phyloP scores from a whole-genome alignment of 2,113 vertebrate species.

The Isichthys henryi region DNA sequence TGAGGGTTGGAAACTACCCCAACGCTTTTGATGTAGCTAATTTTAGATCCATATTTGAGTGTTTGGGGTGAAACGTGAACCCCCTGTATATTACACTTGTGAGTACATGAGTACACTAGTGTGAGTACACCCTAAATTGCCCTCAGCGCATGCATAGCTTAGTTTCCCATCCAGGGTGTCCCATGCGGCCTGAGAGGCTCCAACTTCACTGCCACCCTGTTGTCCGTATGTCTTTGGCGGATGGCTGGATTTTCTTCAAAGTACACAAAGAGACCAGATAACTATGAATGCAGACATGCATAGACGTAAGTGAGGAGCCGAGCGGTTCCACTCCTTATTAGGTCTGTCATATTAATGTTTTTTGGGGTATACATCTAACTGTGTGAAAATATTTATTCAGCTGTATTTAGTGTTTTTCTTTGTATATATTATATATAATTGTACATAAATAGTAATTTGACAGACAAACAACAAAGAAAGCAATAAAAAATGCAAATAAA shows the following conservation, averaged over 20 bases:
- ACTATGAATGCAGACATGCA: not conserved
- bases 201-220: not conserved
- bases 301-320: not conserved
- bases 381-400: not conserved
- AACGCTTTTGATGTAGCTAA: no score
- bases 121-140: not conserved
- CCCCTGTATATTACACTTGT: no score
- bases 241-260: not conserved
- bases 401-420: not conserved
- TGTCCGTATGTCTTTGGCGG: not conserved
- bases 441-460: not conserved
- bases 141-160: not conserved
- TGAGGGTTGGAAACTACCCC: no score
- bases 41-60: no score
- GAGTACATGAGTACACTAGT: not conserved
- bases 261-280: not conserved
- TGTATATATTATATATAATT: not conserved
- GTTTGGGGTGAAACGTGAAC: no score
- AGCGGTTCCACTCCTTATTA: not conserved
- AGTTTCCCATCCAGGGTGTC: not conserved
- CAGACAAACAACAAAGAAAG: not conserved
- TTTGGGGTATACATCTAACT: not conserved
- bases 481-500: not conserved
- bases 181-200: not conserved
- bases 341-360: not conserved